Base-by-base conservation (phyloP, 1,140 invertebrate genomes). In the Berghia stephanieae region DNA sequence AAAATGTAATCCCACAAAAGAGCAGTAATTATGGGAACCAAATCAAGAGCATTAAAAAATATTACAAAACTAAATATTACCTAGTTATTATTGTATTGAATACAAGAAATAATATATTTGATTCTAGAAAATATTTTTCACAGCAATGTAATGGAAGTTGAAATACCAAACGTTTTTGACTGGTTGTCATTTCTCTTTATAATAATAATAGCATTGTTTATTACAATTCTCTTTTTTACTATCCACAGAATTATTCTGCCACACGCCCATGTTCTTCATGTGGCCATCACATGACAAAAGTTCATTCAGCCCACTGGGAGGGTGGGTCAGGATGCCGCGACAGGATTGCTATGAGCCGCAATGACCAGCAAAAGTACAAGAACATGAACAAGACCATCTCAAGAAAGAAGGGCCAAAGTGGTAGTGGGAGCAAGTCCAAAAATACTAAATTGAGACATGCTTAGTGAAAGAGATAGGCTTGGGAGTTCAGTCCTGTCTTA, bases 251-350 rank as follows among this genome's bases (percentile, higher is more conserved):
- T 2, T 90, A 82, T 80, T 72, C 83, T 21, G 80, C 76, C 21
- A 83, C 86, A 4, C 83, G 83, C 49, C 86, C 87, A 2, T 90
- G 89, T 78, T 72, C 74, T 13, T 68, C 77, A 10, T 90, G 89
- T 73, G 78, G 81, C 27, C 68, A 78, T 42, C 71, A 80, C 42
- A 75, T 90, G 66, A 88, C 84, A 3, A 85, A 85, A 67, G 72
- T 82, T 13, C 76, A 77, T 38, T 83, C 86, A 5, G 52, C 82
- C 6, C 88, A 89, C 77, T 90, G 89, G 89, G 89, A 90, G 81
- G 89, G 89, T 57, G 89, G 89, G 0, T 82, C 83, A 74, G 89
- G 89, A 1, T 90, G 89, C 78, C 80, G 89, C 13, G 86, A 90
- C 82, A 88, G 87, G 80, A 83, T 89, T 8, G 75, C 81, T n/a